Base-by-base conservation (phyloP, 2,797 vertebrate species). In the Hydrocynus forskahlii region DNA sequence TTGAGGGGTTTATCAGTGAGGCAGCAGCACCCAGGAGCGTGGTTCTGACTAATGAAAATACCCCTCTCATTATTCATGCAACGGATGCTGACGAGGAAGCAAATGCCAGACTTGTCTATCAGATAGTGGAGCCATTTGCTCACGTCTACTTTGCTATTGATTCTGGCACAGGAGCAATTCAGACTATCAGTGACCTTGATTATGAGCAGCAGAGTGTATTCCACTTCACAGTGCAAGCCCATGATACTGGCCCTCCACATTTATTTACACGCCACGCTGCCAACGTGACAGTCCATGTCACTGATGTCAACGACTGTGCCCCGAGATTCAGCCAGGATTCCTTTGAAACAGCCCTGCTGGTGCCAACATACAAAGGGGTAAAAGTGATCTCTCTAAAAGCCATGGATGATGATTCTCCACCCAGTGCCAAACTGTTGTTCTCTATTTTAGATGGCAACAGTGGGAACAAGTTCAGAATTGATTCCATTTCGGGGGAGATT, bases 371-470 rank as follows among this genome's bases (percentile, higher is more conserved):
- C 75, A 95, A 80, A 89, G 95, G 95, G 0, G 94, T 96, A 35
- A 91, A 90, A 84, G 91, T 96, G 80, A 89, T 94, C 81, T 88
- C 87, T 0, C 70, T 96, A 70, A 94, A 95, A 67, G 96, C 96
- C 21, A 93, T 92, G 13, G 96, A 96, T 88, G 92, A 92, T 0
- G 96, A 96, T 86, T 95, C 94, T 6, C 85, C 89, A 5, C 74
- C 91, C 17, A 95, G 94, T 87, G 92, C 94, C 10, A 93, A 93
- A 77, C 75, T 96, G 21, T 89, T 93, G 43, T 96, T 95, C 89
- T 94, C 94, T 40, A 93, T 96, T 87, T 90, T 91, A 0, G 95
- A 96, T 82, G 96, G 96, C 73, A 96, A 96, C 86, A 95, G 95
- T 0, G 95, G 95, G 78, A 95, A 94, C 80, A 96, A 95, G 87